These are phyloP conservation scores for Poecile montanus DNA, from an alignment of 2,797 vertebrate genomes.

Conservation along the genomic window DNA sequence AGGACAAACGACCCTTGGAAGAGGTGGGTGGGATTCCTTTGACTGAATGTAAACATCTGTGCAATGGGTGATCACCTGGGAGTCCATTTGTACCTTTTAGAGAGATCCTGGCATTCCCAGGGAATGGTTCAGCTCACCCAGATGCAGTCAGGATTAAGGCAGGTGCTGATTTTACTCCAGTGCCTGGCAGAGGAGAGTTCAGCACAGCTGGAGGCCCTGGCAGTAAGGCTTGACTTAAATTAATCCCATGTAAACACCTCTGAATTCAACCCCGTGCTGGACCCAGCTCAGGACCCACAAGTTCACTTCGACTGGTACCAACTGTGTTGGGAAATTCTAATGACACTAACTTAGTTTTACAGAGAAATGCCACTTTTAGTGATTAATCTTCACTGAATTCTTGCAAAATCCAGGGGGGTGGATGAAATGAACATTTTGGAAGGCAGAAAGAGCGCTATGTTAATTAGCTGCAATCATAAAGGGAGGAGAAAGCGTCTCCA, in stretches of 20 bases:
- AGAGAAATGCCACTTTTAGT: not conserved
- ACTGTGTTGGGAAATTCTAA: not conserved
- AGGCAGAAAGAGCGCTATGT: slow-evolving; percentile 11
- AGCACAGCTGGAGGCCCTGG: not conserved
- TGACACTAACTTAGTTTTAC: not conserved
- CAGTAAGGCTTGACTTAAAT: not conserved
- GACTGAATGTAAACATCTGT: not conserved
- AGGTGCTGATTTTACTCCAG: not conserved
- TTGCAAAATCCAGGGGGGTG: not conserved
- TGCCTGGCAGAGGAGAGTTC: not conserved
- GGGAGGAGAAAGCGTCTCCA: not conserved
- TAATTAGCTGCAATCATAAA: slow-evolving; percentile 40
- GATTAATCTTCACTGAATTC: not conserved
- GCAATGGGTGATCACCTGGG: rapidly evolving
- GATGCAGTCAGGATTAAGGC: not conserved
- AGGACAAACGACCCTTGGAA: not conserved
- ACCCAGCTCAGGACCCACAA: not conserved
- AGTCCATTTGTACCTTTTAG: not conserved
- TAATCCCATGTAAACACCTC: not conserved
- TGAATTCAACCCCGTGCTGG: not conserved
- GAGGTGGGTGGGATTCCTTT: not conserved
- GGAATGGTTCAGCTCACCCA: not conserved
- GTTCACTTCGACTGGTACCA: rapidly evolving
- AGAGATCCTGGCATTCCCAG: not conserved
- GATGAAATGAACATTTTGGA: slow-evolving; percentile 4